These are phyloP conservation scores for Ginglymostoma cirratum DNA, from an alignment of 2,113 vertebrate species.

Conservation along the genomic window DNA sequence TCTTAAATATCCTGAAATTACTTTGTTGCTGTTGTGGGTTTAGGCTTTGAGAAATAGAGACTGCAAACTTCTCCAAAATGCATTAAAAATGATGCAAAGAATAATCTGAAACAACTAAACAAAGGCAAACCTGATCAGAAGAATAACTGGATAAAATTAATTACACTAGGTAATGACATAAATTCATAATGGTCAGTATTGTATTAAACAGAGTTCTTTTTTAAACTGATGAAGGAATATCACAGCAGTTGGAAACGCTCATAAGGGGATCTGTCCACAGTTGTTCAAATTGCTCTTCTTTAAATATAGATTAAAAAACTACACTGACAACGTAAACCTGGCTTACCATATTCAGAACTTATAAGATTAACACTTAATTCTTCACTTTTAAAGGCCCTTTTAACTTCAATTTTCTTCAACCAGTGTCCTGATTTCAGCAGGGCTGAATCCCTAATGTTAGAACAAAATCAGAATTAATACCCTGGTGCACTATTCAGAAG, in stretches of 20 bases:
- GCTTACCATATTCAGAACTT: conserved; percentile 89
- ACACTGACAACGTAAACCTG: conserved; percentile 14
- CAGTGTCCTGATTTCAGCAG: conserved; percentile 77
- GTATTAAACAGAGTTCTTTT: not conserved
- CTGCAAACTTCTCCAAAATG: not conserved
- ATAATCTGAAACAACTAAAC: not conserved
- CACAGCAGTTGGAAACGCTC: not conserved
- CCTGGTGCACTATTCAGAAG: not conserved
- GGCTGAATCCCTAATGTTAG: conserved; percentile 66
- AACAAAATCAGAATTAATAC: not conserved
- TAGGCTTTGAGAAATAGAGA: not conserved
- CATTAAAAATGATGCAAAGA: not conserved
- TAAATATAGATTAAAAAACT: not conserved
- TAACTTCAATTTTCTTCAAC: conserved; percentile 80
- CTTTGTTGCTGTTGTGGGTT: not conserved
- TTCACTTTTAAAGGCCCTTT: conserved; percentile 66
- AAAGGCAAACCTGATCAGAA: not conserved
- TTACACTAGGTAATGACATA: not conserved
- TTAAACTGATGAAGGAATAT: not conserved
- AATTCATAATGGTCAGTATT: not conserved
- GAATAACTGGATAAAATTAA: not conserved
- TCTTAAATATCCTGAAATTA: not conserved
- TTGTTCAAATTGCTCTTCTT: not conserved
- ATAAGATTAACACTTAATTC: conserved; percentile 82
- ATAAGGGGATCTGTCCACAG: not conserved